Evolutionary conservation across 2,797 vertebrate species (phyloP), one percentile per base, ranked within the genome.

Genomic region (Salmo trutta): DNA sequence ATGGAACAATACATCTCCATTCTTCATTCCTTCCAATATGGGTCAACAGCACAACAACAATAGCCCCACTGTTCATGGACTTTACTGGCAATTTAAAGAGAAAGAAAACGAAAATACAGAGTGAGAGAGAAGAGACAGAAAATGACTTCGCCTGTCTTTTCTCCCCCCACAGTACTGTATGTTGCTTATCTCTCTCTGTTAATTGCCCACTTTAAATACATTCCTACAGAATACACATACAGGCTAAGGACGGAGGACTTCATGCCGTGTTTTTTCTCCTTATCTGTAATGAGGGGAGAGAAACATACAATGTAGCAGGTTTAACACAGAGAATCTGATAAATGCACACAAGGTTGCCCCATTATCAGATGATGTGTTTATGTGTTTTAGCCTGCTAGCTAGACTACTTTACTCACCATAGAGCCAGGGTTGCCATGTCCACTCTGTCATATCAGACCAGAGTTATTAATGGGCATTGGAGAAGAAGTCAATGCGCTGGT

Each of bases 101-200:
- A 79, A 81, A 85, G 84, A 80, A n/a, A 21, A 7, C 74, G 31
- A 71, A 79, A 78, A 81, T 72, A 89, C 85, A 82, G 83, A 82
- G 80, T 76, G 76, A 82, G 75, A 82, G 75, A 66, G 68, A 70
- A 64, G 83, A 77, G 33, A 73, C 4, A 33, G 36, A 67, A 24
- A 67, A 67, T 52, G 21, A n/a, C 53, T 74, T 74, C 66, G 78
- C 71, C 79, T 76, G 81, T 88, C 84, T 79, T 85, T 91, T 77
- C 87, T 88, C 77, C 83, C 75, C 79, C 81, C 75, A 29, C 54
- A n/a, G 33, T n/a, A 36, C 72, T 53, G 67, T 88, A 76, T 74
- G 79, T 87, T 81, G 81, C 83, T 84, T 85, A 85, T 91, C 89
- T 91, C 82, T 88, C 80, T 82, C 79, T 79, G 79, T 87, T 90